Base-by-base conservation (phyloP, 1,140 invertebrate genomes). In the Orussus abietinus region DNA sequence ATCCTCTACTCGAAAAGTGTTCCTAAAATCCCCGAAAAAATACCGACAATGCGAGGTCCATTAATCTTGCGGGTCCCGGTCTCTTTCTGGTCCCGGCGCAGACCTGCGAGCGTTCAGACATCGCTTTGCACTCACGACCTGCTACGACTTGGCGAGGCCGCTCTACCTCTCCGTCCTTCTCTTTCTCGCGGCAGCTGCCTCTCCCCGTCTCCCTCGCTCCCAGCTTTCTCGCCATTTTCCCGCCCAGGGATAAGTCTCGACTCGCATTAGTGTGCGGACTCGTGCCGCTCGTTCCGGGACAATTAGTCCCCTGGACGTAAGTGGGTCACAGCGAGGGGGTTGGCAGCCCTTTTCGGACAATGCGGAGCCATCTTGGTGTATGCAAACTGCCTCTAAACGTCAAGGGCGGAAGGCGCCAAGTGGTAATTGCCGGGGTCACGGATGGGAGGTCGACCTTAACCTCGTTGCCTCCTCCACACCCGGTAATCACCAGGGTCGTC, bases 1-100 rank as follows among this genome's bases (percentile, higher is more conserved):
- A n/a, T 51, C 47, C 50, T 59, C 40, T 45, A 41, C 51, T 62
- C 53, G n/a, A 55, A 62, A 62, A 64, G 59, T 64, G 54, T 49
- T 58, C 53, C 59, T 51, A 64, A 62, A 64, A 62, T 49, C 51
- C 47, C 50, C 55, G 58, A 62, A 64, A 59, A 64, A 64, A 55
- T 57, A 55, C 60, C 56, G 57, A 64, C 61, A 62, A 64, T 62
- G 51, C 33, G 41, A 55, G n/a, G 59, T 61, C 59, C 62, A 64
- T 64, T 64, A 64, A 64, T 64, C 62, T 61, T 60, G 46, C 51
- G 11, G 45, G 36, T 45, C 44, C 30, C 38, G 21, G 29, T 41
- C 28, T 29, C 17, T 17, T 21, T 21, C 22, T 39, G 33, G n/a
- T n/a, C 12, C 19, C 41, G 22, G 18, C 42, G 19, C 11, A 37